phyloP scores from a whole-genome alignment of 2,113 vertebrate genomes.

The Okapia johnstoni region DNA sequence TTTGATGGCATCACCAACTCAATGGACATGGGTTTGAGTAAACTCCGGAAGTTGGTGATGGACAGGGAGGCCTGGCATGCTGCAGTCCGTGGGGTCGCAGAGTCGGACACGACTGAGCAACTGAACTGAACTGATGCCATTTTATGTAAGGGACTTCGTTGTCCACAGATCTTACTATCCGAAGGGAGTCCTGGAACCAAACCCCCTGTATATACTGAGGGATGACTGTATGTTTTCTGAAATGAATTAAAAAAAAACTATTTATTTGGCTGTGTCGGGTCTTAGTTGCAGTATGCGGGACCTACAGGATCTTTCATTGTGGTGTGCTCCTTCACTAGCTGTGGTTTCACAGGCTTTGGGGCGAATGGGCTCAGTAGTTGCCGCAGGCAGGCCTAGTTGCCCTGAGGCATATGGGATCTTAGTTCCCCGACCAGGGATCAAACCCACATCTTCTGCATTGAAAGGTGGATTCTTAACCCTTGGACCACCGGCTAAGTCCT shows the following conservation, averaged over 20 bases:
- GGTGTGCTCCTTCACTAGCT: neutral
- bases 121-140: neutral
- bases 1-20: neutral
- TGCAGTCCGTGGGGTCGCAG: neutral
- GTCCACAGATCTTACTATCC: neutral
- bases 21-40: neutral
- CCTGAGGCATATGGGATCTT: neutral
- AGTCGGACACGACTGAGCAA: accelerated
- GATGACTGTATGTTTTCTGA: neutral
- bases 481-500: neutral
- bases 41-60: neutral
- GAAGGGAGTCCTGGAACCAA: neutral
- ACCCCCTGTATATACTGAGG: neutral
- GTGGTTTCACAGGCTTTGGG: neutral
- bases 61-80: neutral
- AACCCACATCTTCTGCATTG: neutral
- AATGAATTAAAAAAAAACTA: neutral
- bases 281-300: neutral
- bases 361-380: neutral
- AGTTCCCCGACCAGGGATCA: neutral
- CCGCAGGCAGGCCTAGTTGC: neutral
- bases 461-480: neutral
- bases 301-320: neutral
- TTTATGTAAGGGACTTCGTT: neutral
- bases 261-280: neutral